Conservation (phyloP, 2,888 invertebrate genomes). For the Spialia ferax region DNA sequence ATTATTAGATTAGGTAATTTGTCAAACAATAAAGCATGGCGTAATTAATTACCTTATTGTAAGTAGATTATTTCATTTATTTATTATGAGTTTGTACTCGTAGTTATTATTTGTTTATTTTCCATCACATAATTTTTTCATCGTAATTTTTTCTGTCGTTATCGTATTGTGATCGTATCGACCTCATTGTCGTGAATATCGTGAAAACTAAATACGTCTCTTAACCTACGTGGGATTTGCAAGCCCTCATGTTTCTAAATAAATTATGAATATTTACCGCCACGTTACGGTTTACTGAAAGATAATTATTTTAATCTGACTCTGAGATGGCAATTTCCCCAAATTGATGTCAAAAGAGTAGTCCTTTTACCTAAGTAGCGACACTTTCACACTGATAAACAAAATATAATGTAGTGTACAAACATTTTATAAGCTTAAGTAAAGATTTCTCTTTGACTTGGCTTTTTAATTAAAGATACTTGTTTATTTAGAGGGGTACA, state of each 20-base stretch:
- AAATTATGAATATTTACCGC: conserved; percentile 82
- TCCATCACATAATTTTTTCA: no score
- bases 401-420: no score
- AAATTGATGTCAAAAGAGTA: conserved; percentile 73
- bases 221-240: conserved; percentile 58
- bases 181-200: not conserved
- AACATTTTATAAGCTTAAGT: conserved; percentile 11
- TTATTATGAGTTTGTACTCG: no score
- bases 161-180: conserved; percentile 10
- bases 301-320: conserved; percentile 81
- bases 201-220: not conserved
- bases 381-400: conserved; percentile 13
- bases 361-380: conserved; percentile 42
- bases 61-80: no score
- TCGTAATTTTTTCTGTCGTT: no score
- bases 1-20: no score
- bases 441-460: not conserved
- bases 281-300: conserved; percentile 75
- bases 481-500: no score
- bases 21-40: no score
- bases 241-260: conserved; percentile 78
- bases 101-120: no score
- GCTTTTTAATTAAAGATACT: not conserved
- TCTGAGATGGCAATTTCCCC: conserved; percentile 70
- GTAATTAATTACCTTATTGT: no score